A percentile compares a stretch with the other conserved stretches of the same genome.
These are phyloP conservation scores for Cydia pomonella DNA, from an alignment of 1,140 invertebrate species.

Conservation along the genomic window DNA sequence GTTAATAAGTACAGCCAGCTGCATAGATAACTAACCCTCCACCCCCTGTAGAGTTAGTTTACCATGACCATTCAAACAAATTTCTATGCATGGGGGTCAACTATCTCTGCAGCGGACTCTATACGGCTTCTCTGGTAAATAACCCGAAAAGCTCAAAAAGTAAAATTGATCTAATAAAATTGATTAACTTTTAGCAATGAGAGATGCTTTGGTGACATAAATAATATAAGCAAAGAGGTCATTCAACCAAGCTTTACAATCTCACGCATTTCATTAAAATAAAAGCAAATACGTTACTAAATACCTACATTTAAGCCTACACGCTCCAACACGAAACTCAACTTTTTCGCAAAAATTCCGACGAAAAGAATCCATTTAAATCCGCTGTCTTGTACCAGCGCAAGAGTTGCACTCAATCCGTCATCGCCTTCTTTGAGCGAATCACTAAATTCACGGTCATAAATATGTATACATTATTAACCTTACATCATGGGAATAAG, in stretches of 20 bases:
- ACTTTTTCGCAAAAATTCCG: slow-evolving; percentile 16
- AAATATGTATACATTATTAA: neutral
- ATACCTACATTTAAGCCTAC: slow-evolving; percentile 29
- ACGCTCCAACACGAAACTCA: slow-evolving; percentile 17
- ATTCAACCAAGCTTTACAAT: neutral
- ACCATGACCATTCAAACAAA: too few relatives aligned
- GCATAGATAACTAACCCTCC: too few relatives aligned
- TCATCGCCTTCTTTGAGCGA: slow-evolving; percentile 31
- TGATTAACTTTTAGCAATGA: too few relatives aligned
- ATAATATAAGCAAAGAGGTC: neutral
- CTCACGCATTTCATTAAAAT: slow-evolving; percentile 7
- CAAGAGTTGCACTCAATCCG: slow-evolving; percentile 33
- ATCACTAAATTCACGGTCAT: neutral
- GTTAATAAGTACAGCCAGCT: too few relatives aligned
- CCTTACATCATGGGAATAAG: neutral
- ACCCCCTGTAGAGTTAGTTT: too few relatives aligned
- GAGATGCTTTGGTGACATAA: neutral
- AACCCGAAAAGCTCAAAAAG: too few relatives aligned
- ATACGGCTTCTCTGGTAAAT: too few relatives aligned
- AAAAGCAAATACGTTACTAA: slow-evolving; percentile 13
- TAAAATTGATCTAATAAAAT: too few relatives aligned
- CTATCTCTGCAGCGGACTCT: too few relatives aligned
- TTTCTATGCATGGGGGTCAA: too few relatives aligned
- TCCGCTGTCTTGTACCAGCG: slow-evolving; percentile 24
- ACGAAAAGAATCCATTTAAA: slow-evolving; percentile 32